A percentile compares a stretch with the other conserved stretches of the same genome.
phyloP scores from a whole-genome alignment of 2,113 vertebrate species.

The Ranitomeya variabilis region DNA sequence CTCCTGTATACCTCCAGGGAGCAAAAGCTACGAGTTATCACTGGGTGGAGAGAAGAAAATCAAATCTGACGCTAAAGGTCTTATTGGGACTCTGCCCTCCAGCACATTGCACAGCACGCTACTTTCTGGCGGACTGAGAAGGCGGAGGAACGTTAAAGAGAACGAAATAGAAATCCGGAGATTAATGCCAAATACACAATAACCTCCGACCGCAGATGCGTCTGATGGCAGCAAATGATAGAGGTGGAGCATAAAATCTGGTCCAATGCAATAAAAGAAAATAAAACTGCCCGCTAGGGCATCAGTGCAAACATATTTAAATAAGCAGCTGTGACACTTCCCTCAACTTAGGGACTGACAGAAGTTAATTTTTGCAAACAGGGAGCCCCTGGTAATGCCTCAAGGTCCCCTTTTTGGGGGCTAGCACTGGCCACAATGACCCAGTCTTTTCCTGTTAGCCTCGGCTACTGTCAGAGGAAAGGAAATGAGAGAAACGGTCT shows the following conservation, averaged over 20 bases:
- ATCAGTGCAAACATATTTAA: conserved; percentile 50
- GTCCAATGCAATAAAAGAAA: conserved; percentile 30
- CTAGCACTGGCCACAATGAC: conserved; percentile 50
- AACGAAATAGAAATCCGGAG: not conserved
- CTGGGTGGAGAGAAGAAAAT: not conserved
- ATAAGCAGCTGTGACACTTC: conserved; percentile 47
- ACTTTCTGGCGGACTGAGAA: conserved; percentile 9
- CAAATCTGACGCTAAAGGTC: not conserved
- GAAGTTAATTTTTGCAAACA: conserved; percentile 32
- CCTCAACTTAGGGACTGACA: conserved; percentile 48
- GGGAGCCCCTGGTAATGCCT: conserved; percentile 58
- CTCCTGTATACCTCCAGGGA: not conserved
- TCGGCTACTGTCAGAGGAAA: conserved; percentile 49
- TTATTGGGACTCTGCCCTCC: not conserved
- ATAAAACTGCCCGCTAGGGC: conserved; percentile 48
- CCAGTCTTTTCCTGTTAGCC: conserved; percentile 29
- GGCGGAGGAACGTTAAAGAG: not conserved
- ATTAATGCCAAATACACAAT: not conserved
- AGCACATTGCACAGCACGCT: conserved; percentile 1
- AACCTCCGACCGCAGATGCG: not conserved
- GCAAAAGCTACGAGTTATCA: not conserved
- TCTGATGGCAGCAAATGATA: conserved; percentile 26
- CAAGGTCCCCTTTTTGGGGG: conserved; percentile 42
- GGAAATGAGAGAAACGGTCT: conserved; percentile 16
- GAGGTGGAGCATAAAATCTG: conserved; percentile 24